Percentiles rank a stretch among this genome's conserved stretches.
Evolutionary conservation across 2,797 vertebrate species (phyloP).

Genomic region (Coluber constrictor): DNA sequence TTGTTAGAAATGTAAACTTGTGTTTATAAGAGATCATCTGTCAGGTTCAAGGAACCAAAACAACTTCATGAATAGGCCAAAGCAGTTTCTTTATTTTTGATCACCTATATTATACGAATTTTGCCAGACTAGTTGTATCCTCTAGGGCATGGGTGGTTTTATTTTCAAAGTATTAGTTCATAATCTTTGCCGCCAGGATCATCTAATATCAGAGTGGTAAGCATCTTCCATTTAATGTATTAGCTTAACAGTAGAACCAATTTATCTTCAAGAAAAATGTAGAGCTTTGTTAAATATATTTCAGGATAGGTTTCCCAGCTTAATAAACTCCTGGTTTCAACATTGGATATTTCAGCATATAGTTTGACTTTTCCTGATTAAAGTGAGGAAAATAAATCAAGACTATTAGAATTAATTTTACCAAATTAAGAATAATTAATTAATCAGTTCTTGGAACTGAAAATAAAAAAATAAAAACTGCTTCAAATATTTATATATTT

Average conservation of each 20-base stretch:
- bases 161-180: constrained; percentile 60
- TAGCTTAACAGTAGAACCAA: constrained; percentile 50
- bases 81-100: too few species aligned
- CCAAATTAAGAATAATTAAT: too few species aligned
- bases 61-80: too few species aligned
- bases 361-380: constrained; percentile 25
- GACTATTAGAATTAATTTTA: neutral
- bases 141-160: constrained; percentile 8
- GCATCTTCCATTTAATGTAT: constrained; percentile 59
- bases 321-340: neutral
- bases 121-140: too few species aligned
- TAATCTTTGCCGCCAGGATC: constrained; percentile 57
- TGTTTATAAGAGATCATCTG: neutral
- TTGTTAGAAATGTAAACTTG: neutral
- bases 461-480: neutral
- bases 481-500: neutral
- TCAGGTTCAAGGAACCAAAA: too few species aligned
- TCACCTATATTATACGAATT: too few species aligned
- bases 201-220: constrained; percentile 56
- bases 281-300: constrained; percentile 46
- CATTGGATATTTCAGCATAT: neutral
- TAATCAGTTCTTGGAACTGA: neutral
- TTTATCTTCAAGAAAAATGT: constrained; percentile 59
- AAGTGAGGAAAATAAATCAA: constrained; percentile 1
- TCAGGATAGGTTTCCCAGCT: neutral